These are phyloP conservation scores for Dynastes maya DNA, from an alignment of 2,888 invertebrate genomes.

Conservation along the genomic window DNA sequence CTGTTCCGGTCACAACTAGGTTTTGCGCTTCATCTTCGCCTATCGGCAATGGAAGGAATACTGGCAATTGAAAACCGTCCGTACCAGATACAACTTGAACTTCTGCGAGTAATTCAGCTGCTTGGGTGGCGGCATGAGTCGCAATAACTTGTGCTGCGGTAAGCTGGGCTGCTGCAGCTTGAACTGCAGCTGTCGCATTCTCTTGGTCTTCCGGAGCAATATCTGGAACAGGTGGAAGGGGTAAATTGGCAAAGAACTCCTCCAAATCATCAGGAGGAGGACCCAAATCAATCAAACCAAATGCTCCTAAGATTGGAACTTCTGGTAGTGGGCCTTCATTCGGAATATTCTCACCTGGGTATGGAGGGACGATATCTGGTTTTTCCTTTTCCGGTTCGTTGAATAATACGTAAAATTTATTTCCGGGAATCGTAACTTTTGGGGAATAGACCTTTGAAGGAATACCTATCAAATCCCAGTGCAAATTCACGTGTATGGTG, in stretches of 20 bases:
- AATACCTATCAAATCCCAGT: no score
- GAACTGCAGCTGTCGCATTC: no score
- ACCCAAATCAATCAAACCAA: neutral
- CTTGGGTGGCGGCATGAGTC: no score
- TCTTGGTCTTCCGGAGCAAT: neutral
- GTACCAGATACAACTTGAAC: no score
- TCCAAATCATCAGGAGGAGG: neutral
- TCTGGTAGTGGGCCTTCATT: neutral
- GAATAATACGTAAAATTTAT: no score
- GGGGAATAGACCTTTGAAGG: neutral
- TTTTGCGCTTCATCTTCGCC: neutral
- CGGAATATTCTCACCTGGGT: neutral
- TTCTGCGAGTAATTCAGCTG: no score
- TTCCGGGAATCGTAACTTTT: no score
- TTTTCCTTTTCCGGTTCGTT: neutral
- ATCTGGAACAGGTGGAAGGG: neutral
- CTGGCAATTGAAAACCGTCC: no score
- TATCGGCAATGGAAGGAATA: neutral
- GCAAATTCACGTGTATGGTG: no score
- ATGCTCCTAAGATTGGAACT: neutral
- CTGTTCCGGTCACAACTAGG: no score
- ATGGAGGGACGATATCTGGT: neutral
- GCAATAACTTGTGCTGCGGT: no score
- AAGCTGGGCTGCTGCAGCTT: no score
- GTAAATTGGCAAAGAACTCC: neutral